These are phyloP conservation scores for Carduelis carduelis DNA, from an alignment of 2,797 vertebrate species.

Conservation along the genomic window DNA sequence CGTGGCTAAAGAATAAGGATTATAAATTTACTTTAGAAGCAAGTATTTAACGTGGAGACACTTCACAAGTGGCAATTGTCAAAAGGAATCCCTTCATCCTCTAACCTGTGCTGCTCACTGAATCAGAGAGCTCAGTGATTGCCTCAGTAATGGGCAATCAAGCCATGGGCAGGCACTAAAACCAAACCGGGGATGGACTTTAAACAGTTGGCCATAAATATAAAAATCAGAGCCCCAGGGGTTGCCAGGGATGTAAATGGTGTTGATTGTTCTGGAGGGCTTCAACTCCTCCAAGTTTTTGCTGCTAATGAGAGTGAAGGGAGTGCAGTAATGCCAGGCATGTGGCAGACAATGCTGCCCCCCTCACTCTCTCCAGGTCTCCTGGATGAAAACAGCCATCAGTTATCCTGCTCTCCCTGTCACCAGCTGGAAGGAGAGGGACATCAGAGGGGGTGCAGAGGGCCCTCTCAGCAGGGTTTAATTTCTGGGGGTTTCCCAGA, in stretches of 20 bases:
- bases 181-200: constrained; percentile 25
- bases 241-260: neutral
- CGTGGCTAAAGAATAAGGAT: constrained; percentile 3
- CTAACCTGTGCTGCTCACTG: neutral
- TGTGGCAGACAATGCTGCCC: neutral
- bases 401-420: neutral
- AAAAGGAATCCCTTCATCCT: constrained; percentile 18
- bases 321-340: neutral
- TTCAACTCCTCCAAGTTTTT: neutral
- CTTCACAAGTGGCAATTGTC: constrained; percentile 8
- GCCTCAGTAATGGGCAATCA: constrained; percentile 50
- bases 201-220: constrained; percentile 50
- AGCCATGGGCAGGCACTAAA: constrained; percentile 44
- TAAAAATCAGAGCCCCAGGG: constrained; percentile 23
- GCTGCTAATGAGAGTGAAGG: neutral
- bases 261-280: neutral
- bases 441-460: neutral
- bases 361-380: neutral
- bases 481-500: neutral
- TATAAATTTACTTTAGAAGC: constrained; percentile 51
- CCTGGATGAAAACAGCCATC: neutral
- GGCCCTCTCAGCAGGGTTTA: neutral
- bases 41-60: neutral
- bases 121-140: constrained; percentile 50
- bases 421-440: neutral